Base-by-base conservation (phyloP, 2,797 vertebrate species). In the Hydrolagus colliei region DNA sequence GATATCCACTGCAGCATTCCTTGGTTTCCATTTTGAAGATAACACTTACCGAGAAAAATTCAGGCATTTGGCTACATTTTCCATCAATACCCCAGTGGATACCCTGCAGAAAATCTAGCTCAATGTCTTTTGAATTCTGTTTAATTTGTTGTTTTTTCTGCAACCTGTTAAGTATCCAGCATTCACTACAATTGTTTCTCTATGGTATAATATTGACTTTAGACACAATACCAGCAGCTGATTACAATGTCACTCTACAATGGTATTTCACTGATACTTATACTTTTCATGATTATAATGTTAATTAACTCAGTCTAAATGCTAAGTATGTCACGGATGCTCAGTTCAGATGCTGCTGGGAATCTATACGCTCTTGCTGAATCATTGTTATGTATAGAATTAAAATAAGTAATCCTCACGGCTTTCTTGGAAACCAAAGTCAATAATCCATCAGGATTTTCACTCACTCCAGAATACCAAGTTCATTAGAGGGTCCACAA, bases 401-500 rank as follows among this genome's bases (percentile, higher is more conserved):
- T 32, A 80, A 65, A 80, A 27, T 65, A 22, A 80, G 22, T 80
- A 87, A 86, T 65, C 82, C 62, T 73, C 72, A 86, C 63, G 52
- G 68, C 87, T 86, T 87, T 78, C 89, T 87, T 85, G 77, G 86
- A 87, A 89, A 88, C 27, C 27, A 71, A 87, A 78, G 82, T 87
- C 80, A 87, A 73, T 86, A 87, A 88, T 59, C 80, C 32, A 41
- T 77, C 86, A 27, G 0, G 0, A 72, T 18, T 6, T 16, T 74
- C 72, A 89, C 90, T 68, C 62, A 86, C 76, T 87, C 74, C 32
- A 73, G 85, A 82, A 88, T 9, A 86, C 41, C 65, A 87, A 52
- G 4, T 68, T 88, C 86, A 86, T 87, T 87, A 87, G 88, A 82
- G 78, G 32, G 52, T 77, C 86, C 0, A 88, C 73, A 88, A 82